Base-by-base conservation (phyloP, 2,888 invertebrate species). In the Odontocolon sp. region DNA sequence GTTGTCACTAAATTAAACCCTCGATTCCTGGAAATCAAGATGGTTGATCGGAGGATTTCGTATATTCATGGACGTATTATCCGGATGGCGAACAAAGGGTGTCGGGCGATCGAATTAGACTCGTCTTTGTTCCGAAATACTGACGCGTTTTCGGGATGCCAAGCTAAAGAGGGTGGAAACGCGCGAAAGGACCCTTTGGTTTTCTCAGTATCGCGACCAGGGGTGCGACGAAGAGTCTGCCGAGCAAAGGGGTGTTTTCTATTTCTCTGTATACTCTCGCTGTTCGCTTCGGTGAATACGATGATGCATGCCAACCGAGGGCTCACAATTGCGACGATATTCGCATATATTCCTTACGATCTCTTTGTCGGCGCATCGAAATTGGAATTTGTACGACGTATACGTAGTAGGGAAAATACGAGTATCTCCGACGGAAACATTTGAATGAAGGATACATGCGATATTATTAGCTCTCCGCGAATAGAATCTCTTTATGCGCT, bases 111-210 rank as follows among this genome's bases (percentile, higher is more conserved):
- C 36, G 18, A 33, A 54, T 16, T 8, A 31, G 54, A 28, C 63
- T n/a, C 33, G 18, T 8, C 47, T 14, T n/a, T 45, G n/a, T 23
- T 16, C 11, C 1, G 38, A 54, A 66, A 73, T 52, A 52, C 47
- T 40, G 21, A 14, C 42, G 50, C 31, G 28, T 21, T 57, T 40
- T 50, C 40, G 40, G 40, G 40, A 31, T 16, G 64, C 50, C 21
- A 45, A 54, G 26, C 66, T 69, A 74, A 64, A 8, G 68, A 70
- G 73, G 70, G 77, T 77, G 57, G 69, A 77, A 77, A 74, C 66
- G 68, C 74, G 61, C 63, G 68, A 68, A 76, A 63, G 73, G 63
- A 56, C 72, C 70, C 72, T 63, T 77, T 72, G 67, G 73, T 54
- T 47, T 50, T 59, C 67, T 57, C 63, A 66, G 42, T 52, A 16